These are phyloP conservation scores for Sceliomorpha sp. DNA, from an alignment of 2,888 invertebrate genomes.

Conservation along the genomic window DNA sequence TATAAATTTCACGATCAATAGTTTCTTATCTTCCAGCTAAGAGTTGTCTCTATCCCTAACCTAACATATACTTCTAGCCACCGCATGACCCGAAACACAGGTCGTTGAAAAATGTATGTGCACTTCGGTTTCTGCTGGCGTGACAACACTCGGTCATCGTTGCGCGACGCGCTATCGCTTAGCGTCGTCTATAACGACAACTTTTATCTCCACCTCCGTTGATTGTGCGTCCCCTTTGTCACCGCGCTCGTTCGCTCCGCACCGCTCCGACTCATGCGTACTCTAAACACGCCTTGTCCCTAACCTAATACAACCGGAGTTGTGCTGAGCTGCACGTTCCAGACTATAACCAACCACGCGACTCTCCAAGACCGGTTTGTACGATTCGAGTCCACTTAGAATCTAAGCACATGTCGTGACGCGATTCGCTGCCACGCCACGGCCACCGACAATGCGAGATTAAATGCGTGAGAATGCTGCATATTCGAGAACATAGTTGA, in stretches of 20 bases:
- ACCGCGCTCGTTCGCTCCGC: conserved; percentile 61
- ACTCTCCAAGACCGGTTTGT: conserved; percentile 70
- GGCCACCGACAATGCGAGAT: too few relatives aligned
- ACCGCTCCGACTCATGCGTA: conserved; percentile 70
- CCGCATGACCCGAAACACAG: too few relatives aligned
- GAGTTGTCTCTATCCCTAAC: too few relatives aligned
- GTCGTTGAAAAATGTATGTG: too few relatives aligned
- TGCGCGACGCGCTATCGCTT: conserved; percentile 1
- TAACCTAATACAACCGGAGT: conserved; percentile 77
- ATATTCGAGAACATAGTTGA: too few relatives aligned
- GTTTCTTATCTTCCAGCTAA: too few relatives aligned
- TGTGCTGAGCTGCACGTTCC: conserved; percentile 65
- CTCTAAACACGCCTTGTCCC: conserved; percentile 69
- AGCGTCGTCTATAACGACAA: conserved; percentile 3
- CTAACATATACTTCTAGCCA: too few relatives aligned
- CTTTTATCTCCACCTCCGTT: conserved; percentile 27
- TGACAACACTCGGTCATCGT: conserved; percentile 5
- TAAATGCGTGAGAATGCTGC: too few relatives aligned
- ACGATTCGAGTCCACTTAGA: conserved; percentile 48
- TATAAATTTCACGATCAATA: too few relatives aligned
- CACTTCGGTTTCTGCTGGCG: neutral
- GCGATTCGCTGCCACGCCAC: conserved; percentile 17
- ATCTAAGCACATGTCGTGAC: conserved; percentile 40
- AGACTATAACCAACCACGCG: conserved; percentile 36
- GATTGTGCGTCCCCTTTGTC: conserved; percentile 11